Percentiles rank a stretch among this genome's conserved stretches.
Evolutionary conservation across 1,140 invertebrate genomes (phyloP).

Genomic region (Halyomorpha halys): DNA sequence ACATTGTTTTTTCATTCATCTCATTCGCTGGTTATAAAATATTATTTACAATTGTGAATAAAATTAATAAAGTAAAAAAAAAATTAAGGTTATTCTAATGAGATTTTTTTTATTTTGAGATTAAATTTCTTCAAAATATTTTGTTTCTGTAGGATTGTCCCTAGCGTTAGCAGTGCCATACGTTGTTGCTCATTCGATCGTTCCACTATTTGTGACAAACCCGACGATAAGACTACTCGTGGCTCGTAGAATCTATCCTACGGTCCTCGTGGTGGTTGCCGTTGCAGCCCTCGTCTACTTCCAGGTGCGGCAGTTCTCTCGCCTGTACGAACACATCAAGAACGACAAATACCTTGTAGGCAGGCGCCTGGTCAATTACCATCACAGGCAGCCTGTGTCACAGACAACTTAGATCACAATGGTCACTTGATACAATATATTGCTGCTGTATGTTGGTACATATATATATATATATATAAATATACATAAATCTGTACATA

Average conservation of each 20-base stretch:
- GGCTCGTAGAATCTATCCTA: conserved; percentile 82
- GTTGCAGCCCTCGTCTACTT: conserved; percentile 37
- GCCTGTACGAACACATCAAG: conserved; percentile 95
- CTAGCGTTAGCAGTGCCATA: conserved; percentile 83
- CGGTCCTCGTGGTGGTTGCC: conserved; percentile 53
- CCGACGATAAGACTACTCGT: conserved; percentile 65
- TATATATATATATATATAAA: too few species aligned
- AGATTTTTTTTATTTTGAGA: too few species aligned
- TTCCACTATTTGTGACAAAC: conserved; percentile 66
- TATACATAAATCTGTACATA: too few species aligned
- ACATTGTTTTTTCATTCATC: too few species aligned
- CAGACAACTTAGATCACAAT: background rate
- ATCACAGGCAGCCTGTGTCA: conserved; percentile 36
- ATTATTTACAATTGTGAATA: too few species aligned
- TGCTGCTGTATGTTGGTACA: too few species aligned
- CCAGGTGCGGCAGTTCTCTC: conserved; percentile 82
- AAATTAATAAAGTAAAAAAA: too few species aligned
- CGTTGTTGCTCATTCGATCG: conserved; percentile 68
- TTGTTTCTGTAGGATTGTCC: conserved; percentile 39
- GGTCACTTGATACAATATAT: too few species aligned
- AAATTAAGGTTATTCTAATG: too few species aligned
- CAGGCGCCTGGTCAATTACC: conserved; percentile 88
- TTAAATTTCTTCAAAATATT: too few species aligned
- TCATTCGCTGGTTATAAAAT: too few species aligned
- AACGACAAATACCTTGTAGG: conserved; percentile 98